These are phyloP conservation scores for Chironex yamaguchii DNA, from an alignment of 30 jellyfish, hydroid and myxozoan genomes.

Conservation along the genomic window DNA sequence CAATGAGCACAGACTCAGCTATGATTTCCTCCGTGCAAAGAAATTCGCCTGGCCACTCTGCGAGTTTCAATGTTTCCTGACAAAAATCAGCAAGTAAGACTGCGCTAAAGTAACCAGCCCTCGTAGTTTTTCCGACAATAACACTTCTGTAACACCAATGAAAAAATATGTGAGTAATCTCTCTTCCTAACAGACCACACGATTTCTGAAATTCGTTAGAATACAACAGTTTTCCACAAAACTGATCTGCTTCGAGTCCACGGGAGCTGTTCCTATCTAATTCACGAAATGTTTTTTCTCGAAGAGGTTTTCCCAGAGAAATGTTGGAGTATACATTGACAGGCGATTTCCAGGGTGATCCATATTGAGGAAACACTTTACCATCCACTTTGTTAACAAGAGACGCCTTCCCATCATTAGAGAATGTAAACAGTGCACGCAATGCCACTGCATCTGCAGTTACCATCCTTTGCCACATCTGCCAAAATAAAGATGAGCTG, in stretches of 20 bases:
- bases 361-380: not conserved
- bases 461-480: slow-evolving; percentile 49
- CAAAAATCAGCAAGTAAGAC: slow-evolving; percentile 48
- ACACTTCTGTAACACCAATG: slow-evolving; percentile 36
- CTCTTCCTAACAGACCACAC: slow-evolving; percentile 15
- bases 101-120: slow-evolving; percentile 21
- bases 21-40: slow-evolving; percentile 21
- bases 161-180: slow-evolving; percentile 13
- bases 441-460: slow-evolving; percentile 50
- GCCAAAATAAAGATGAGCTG: slow-evolving; percentile 72
- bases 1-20: slow-evolving; percentile 7
- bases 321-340: slow-evolving; percentile 47
- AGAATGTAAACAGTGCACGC: slow-evolving; percentile 8
- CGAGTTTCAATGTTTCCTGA: slow-evolving; percentile 31
- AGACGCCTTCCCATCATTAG: slow-evolving; percentile 15
- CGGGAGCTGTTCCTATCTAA: slow-evolving; percentile 6
- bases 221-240: slow-evolving; percentile 16
- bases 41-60: slow-evolving; percentile 55
- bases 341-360: slow-evolving; percentile 59
- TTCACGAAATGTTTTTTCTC: slow-evolving; percentile 14
- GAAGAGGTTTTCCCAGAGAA: slow-evolving; percentile 41
- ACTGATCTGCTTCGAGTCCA: not conserved
- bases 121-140: slow-evolving; percentile 4
- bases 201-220: slow-evolving; percentile 17
- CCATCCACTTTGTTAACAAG: slow-evolving; percentile 23